Percentiles rank a stretch among this genome's conserved stretches.
Conservation (phyloP, 2,888 invertebrate genomes). For the Caradrina clavipalpis region DNA sequence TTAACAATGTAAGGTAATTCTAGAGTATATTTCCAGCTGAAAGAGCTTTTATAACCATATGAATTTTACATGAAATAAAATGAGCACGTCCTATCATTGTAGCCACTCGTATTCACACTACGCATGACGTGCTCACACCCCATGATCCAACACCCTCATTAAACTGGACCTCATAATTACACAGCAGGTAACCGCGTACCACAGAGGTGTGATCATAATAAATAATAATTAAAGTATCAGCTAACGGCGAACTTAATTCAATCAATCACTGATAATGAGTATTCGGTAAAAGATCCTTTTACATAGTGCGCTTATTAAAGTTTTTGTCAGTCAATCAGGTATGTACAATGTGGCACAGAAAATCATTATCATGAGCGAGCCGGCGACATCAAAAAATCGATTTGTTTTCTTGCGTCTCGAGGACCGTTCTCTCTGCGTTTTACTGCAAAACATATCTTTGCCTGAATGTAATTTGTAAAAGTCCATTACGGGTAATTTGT, state of each 20-base stretch:
- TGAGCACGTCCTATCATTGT: not conserved
- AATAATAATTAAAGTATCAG: slow-evolving; percentile 64
- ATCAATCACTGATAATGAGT: slow-evolving; percentile 70
- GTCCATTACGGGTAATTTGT: slow-evolving; percentile 64
- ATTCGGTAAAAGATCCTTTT: slow-evolving; percentile 70
- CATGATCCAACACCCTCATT: slow-evolving; percentile 48
- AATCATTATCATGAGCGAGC: slow-evolving; percentile 75
- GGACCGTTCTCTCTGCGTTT: slow-evolving; percentile 65
- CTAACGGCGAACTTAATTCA: slow-evolving; percentile 69
- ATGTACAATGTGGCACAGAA: slow-evolving; percentile 64
- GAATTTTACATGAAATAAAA: not conserved
- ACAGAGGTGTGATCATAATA: slow-evolving; percentile 44
- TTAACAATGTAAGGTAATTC: not conserved
- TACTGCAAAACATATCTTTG: slow-evolving; percentile 72
- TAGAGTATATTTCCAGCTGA: not conserved
- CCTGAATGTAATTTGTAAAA: slow-evolving; percentile 72
- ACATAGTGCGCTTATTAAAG: slow-evolving; percentile 69
- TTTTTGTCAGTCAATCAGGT: slow-evolving; percentile 74
- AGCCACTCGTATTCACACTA: not conserved
- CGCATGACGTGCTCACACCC: slow-evolving; percentile 16
- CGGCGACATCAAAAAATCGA: slow-evolving; percentile 86
- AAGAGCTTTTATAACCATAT: not conserved
- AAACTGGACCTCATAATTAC: slow-evolving; percentile 58
- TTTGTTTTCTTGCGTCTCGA: slow-evolving; percentile 79
- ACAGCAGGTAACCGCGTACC: slow-evolving; percentile 41